Percentiles rank a stretch among this genome's conserved stretches.
These are phyloP conservation scores for Drosophila lowei DNA, from an alignment of 1,140 invertebrate genomes.

Conservation along the genomic window DNA sequence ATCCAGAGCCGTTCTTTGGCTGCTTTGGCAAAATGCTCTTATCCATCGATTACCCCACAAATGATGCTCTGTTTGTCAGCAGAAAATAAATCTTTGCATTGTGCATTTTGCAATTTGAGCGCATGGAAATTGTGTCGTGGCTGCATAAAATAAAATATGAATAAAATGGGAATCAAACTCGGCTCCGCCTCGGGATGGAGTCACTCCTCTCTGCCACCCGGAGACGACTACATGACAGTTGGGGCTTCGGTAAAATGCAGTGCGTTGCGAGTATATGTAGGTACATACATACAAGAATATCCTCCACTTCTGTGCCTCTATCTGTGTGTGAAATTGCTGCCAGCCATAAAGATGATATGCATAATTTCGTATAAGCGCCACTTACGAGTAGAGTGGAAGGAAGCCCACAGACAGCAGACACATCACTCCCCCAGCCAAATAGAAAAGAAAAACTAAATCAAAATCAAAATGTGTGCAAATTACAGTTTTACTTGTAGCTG, in stretches of 20 bases:
- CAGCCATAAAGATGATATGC: slow-evolving; percentile 74
- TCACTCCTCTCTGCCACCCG: background rate
- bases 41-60: slow-evolving; percentile 71
- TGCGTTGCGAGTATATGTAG: slow-evolving; percentile 10
- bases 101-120: slow-evolving; percentile 63
- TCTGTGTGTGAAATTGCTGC: slow-evolving; percentile 47
- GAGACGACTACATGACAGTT: slow-evolving; percentile 18
- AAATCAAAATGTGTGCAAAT: slow-evolving; percentile 69
- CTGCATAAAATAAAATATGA: slow-evolving; percentile 52
- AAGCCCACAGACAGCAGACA: slow-evolving; percentile 16
- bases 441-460: slow-evolving; percentile 33
- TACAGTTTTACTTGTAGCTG: slow-evolving; percentile 51
- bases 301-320: background rate
- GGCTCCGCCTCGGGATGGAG: slow-evolving; percentile 4
- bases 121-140: slow-evolving; percentile 39
- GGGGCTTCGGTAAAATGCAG: slow-evolving; percentile 23
- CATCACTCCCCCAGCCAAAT: slow-evolving; percentile 1
- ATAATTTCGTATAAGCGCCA: slow-evolving; percentile 72
- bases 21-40: slow-evolving; percentile 39
- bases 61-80: slow-evolving; percentile 75
- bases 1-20: slow-evolving; percentile 14
- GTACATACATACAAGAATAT: background rate
- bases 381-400: slow-evolving; percentile 29
- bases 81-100: slow-evolving; percentile 81
- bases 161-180: slow-evolving; percentile 39